Evolutionary conservation across 2,888 invertebrate genomes (phyloP).

Genomic region (Caenorhabditis auriculariae): DNA sequence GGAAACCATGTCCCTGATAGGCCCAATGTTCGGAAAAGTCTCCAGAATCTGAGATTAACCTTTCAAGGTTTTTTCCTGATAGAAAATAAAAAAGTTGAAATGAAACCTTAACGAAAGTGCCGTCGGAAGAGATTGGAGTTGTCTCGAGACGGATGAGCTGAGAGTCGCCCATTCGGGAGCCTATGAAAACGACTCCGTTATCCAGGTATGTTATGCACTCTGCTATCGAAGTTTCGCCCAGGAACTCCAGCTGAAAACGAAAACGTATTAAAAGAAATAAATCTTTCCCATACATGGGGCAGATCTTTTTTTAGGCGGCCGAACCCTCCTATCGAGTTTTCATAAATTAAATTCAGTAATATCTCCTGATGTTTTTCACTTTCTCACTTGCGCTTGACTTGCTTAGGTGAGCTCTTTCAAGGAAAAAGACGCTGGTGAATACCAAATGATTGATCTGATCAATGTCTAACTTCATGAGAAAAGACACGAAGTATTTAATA

Average conservation of each 20-base stretch:
- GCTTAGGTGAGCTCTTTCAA: no score
- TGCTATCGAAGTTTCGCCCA: constrained; percentile 74
- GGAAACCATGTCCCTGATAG: constrained; percentile 73
- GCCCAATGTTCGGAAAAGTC: constrained; percentile 92
- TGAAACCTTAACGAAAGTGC: constrained; percentile 82
- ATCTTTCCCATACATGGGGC: neutral
- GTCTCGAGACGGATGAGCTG: constrained; percentile 75
- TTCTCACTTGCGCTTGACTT: no score
- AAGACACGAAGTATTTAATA: no score
- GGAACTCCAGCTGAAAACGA: constrained; percentile 48
- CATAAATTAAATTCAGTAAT: no score
- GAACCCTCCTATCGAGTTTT: neutral
- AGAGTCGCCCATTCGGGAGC: constrained; percentile 93
- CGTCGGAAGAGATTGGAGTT: constrained; percentile 63
- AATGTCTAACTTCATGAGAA: no score
- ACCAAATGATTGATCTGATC: no score
- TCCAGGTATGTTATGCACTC: constrained; percentile 97
- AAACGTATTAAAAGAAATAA: constrained; percentile 1
- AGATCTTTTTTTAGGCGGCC: neutral
- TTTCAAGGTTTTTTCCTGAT: constrained; percentile 1
- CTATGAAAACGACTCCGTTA: constrained; percentile 91
- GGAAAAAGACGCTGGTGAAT: no score
- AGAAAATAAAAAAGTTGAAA: neutral
- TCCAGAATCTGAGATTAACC: constrained; percentile 73
- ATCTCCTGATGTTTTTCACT: no score